Evolutionary conservation across 2,797 vertebrate species (phyloP).

Genomic region (Merluccius polli): DNA sequence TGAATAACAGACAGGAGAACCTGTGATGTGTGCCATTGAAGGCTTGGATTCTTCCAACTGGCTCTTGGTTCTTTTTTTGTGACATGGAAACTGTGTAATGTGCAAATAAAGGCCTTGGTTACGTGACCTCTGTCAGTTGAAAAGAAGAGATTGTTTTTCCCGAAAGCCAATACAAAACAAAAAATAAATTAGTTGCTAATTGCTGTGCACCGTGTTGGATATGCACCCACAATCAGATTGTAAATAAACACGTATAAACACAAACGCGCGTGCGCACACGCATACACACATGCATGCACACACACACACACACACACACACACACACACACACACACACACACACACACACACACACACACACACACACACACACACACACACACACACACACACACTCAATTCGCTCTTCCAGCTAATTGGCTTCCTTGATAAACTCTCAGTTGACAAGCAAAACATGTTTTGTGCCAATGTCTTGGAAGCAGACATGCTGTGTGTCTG

Average conservation of each 20-base stretch:
- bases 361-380: not conserved
- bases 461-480: constrained; percentile 5
- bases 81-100: not conserved
- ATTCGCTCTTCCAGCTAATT: constrained; percentile 6
- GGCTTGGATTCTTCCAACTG: not conserved
- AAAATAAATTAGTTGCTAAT: constrained; percentile 17
- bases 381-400: constrained; percentile 11
- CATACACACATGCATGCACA: not conserved
- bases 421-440: not conserved
- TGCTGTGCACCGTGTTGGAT: constrained; percentile 18
- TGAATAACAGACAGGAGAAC: not conserved
- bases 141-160: not conserved
- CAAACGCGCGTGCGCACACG: not conserved
- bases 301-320: not conserved
- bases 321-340: not conserved
- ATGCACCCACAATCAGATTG: constrained; percentile 1
- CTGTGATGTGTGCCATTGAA: not conserved
- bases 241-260: constrained; percentile 1
- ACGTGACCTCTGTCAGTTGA: not conserved
- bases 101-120: not conserved
- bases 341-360: not conserved
- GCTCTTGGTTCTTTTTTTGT: not conserved
- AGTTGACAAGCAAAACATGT: constrained; percentile 3
- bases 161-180: constrained; percentile 30
- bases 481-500: not conserved